Conservation (phyloP, 2,888 invertebrate species). For the Drosophila mimica region DNA sequence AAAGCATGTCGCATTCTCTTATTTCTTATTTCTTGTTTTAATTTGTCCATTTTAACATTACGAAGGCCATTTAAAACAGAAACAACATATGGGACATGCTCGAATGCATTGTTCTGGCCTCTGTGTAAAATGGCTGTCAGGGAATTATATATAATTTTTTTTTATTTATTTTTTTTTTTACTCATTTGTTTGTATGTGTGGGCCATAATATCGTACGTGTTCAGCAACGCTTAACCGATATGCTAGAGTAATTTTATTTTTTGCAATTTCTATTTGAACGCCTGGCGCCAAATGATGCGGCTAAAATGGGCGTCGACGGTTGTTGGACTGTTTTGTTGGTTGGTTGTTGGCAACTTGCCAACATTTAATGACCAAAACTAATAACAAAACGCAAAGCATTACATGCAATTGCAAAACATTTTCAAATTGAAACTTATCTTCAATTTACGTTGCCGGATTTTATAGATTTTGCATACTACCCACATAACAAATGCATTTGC, state of each 20-base stretch:
- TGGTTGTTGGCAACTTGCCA: constrained; percentile 25
- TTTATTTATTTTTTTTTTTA: constrained; percentile 1
- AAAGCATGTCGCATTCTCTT: constrained; percentile 15
- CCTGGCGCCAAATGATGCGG: constrained; percentile 58
- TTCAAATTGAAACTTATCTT: constrained; percentile 59
- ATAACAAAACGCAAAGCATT: constrained; percentile 43
- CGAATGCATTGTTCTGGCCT: constrained; percentile 15
- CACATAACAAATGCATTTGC: constrained; percentile 6
- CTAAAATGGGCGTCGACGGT: constrained; percentile 40
- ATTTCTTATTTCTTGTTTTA: constrained; percentile 23
- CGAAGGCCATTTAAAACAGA: constrained; percentile 46
- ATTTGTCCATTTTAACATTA: constrained; percentile 40
- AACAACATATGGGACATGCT: constrained; percentile 48
- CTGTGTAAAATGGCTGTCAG: constrained; percentile 39
- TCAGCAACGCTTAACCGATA: constrained; percentile 58
- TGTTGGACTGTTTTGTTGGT: constrained; percentile 6
- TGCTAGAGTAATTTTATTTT: constrained; percentile 58
- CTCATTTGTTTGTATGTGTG: constrained; percentile 5
- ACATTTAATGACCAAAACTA: constrained; percentile 62
- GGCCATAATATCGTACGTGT: constrained; percentile 53
- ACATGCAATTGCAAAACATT: constrained; percentile 44
- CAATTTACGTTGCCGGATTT: constrained; percentile 27
- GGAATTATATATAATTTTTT: constrained; percentile 30
- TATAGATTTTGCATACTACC: constrained; percentile 18
- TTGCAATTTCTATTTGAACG: constrained; percentile 39